These are phyloP conservation scores for Troides aeacus DNA, from an alignment of 2,888 invertebrate species.

Conservation along the genomic window DNA sequence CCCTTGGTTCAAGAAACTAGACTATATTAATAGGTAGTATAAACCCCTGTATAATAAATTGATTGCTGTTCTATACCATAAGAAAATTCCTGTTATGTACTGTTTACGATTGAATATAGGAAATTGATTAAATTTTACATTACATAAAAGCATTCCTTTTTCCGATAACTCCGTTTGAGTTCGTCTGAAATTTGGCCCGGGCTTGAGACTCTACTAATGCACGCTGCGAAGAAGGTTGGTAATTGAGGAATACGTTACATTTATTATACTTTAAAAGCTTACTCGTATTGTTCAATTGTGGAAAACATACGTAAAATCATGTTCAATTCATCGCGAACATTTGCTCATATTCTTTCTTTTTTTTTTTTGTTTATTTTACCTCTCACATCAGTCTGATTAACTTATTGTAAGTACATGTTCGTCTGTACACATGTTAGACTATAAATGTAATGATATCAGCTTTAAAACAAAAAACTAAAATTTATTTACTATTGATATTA, in stretches of 20 bases:
- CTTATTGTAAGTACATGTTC: too few relatives aligned
- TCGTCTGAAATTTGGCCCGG: slow-evolving; percentile 14
- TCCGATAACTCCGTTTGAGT: slow-evolving; percentile 15
- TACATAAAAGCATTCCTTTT: slow-evolving; percentile 14
- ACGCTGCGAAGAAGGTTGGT: slow-evolving; percentile 11
- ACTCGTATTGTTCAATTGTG: slow-evolving; percentile 1
- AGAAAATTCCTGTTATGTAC: too few relatives aligned
- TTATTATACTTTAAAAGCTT: slow-evolving; percentile 1
- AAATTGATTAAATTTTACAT: slow-evolving; percentile 18
- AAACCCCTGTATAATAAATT: too few relatives aligned
- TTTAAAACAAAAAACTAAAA: too few relatives aligned
- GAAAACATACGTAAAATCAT: neutral
- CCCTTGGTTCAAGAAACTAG: too few relatives aligned
- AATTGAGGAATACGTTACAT: slow-evolving; percentile 4
- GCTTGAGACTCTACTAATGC: slow-evolving; percentile 8
- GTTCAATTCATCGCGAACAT: neutral
- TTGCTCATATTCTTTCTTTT: neutral
- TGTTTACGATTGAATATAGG: neutral
- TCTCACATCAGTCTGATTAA: too few relatives aligned
- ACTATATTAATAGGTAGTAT: too few relatives aligned
- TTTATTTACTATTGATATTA: too few relatives aligned
- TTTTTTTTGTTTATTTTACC: neutral
- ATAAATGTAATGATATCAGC: too few relatives aligned
- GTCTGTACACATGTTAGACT: too few relatives aligned
- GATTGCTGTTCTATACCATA: too few relatives aligned